Base-by-base conservation (phyloP, 2,797 vertebrate species). In the Poecilia wingei region DNA sequence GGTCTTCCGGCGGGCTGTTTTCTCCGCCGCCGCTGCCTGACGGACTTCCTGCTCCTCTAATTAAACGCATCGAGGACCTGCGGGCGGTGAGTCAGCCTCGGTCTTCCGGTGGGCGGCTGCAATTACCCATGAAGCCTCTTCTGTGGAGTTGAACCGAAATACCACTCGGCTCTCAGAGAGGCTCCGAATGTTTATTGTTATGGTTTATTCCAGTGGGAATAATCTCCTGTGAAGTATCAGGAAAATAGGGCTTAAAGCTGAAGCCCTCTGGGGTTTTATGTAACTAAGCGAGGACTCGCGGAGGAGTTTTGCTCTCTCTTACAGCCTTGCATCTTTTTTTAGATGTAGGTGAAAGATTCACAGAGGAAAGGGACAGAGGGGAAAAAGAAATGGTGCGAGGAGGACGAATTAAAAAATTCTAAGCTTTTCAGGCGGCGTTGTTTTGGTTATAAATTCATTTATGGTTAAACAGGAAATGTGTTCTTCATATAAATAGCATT, bases 51-150 rank as follows among this genome's bases (percentile, higher is more conserved):
- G 46, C 94, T 78, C 96, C 97, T 49, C 96, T 99, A 85, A 96
- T 97, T 86, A 99, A 98, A 89, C 97, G 98, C 84, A 97, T 99
- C 69, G 97, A 98, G 90, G 98, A 99, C 94, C 96, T 99, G 87
- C 95, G 97, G 90, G 93, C 94, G 95, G 98, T 99, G 95, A 95
- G 95, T 94, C 71, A 82, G 39, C 70, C 69, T 22, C 47, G 59
- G 72, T 51, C 68, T 47, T 22, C 51, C 47, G 78, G 86, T 91
- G 83, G 86, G 79, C 47, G 81, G 69, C 53, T 81, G 86, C 82
- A 78, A 78, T 91, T 87, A 83, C 64, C 68, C 47, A 73, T 46
- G 45, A 82, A 79, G 73, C 51, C 70, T 81, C 74, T 86, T 86
- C 36, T 75, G 81, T 82, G 55, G 84, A 61, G 80, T 82, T 76